Evolutionary conservation across 2,888 invertebrate genomes (phyloP), one percentile per base, ranked within the genome.

Genomic region (Petrolisthes cinctipes): DNA sequence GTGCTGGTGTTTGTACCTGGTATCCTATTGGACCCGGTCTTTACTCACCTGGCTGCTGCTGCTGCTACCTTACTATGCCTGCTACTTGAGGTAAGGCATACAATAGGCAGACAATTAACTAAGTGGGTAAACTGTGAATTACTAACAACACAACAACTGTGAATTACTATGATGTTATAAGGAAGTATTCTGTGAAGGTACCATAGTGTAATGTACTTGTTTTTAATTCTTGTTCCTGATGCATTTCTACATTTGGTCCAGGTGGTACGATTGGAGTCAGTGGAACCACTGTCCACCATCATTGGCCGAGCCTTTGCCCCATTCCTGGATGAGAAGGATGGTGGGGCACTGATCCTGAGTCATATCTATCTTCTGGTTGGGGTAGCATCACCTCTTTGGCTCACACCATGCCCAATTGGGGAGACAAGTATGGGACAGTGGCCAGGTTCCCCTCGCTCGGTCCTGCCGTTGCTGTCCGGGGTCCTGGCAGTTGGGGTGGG

Each of bases 281-380:
- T 98, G 71, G 95, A 96, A 75, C 96, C 96, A 0, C 92, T 98
- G 66, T 95, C 96, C 0, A 92, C 93, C 0, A 92, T 93, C 0
- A 93, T 98, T 2, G 95, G 96, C 91, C 93, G 95, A 17, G 95
- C 95, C 5, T 96, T 97, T 92, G 92, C 94, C 2, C 94, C 95
- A 0, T 98, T 98, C 92, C 94, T 95, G 80, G 99, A 99, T 93
- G 96, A 97, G 91, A 98, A 98, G 93, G 98, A 98, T 92, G 93
- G 94, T 53, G 97, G 97, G 0, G 92, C 93, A 0, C 93, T 97
- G 85, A 96, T 97, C 0, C 93, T 99, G 92, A 97, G 98, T 0
- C 97, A 98, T 0, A 94, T 99, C 73, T 99, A 98, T 93, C 94
- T 99, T 82, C 94, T 97, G 86, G 94, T 95, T 86, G 99, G 98